Percentiles rank a stretch among this genome's conserved stretches.
Evolutionary conservation across 2,888 invertebrate genomes (phyloP).

Genomic region (Ganaspis brasiliensis): DNA sequence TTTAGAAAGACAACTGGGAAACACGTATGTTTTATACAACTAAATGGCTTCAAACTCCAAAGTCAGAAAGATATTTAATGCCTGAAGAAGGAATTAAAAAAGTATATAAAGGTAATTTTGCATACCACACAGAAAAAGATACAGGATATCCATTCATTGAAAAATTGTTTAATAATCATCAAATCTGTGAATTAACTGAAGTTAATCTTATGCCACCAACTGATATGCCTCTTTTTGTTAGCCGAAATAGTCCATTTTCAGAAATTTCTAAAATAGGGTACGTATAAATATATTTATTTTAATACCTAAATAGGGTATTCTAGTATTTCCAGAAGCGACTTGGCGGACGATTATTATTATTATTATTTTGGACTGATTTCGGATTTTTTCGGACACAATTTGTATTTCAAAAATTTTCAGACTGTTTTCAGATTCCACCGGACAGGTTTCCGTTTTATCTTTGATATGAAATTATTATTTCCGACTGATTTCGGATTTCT

Average conservation of each 20-base stretch:
- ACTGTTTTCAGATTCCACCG: no score
- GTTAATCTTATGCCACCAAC: slow-evolving; percentile 41
- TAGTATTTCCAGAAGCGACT: no score
- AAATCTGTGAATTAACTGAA: slow-evolving; percentile 54
- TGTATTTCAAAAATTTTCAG: no score
- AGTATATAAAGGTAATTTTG: slow-evolving; percentile 47
- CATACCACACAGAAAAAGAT: slow-evolving; percentile 53
- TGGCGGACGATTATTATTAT: no score
- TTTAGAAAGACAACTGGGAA: slow-evolving; percentile 35
- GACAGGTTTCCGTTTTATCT: no score
- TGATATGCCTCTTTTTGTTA: slow-evolving; percentile 6
- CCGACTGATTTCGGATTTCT: no score
- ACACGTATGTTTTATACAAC: slow-evolving; percentile 8
- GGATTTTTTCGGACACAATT: no score
- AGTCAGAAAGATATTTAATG: slow-evolving; percentile 35
- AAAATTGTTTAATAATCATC: slow-evolving; percentile 41
- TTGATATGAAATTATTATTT: no score
- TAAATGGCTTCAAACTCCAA: slow-evolving; percentile 11
- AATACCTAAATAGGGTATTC: no score
- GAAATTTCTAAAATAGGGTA: slow-evolving; percentile 47
- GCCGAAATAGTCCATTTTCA: slow-evolving; percentile 26
- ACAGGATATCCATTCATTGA: slow-evolving; percentile 50
- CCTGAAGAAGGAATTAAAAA: slow-evolving; percentile 49
- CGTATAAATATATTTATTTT: no score
- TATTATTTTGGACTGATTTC: no score